Evolutionary conservation across 2,888 invertebrate genomes (phyloP), one percentile per base, ranked within the genome.

Genomic region (Alentia gelatinosa): DNA sequence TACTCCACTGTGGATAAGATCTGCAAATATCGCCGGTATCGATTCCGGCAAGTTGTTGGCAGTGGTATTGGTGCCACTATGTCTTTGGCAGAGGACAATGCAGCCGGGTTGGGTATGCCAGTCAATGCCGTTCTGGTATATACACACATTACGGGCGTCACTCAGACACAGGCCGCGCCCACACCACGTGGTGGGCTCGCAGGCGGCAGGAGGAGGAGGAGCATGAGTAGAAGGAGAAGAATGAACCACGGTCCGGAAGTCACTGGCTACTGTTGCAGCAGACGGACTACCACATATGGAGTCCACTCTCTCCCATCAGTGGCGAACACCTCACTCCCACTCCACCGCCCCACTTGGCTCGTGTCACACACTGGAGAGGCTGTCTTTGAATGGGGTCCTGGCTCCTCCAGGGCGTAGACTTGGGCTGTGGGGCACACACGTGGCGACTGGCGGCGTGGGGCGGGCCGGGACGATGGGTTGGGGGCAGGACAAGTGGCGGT

Each of bases 1-100:
- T 56, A 19, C n/a, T n/a, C 56, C n/a, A 19, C 56, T 56, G 56
- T 56, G 56, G 56, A 33, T 79, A 39, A 39, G 79, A 35, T 37
- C 37, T 3, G 79, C 79, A 79, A 79, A 79, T 39, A 79, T 35
- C 39, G 79, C 79, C n/a, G 19, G 56, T 37, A 79, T 79, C 39
- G 79, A 79, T 79, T 79, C 37, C 23, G 12, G 9, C 15, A 35
- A 35, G 37, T 79, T 79, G 79, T 79, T 79, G 79, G 79, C 79
- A 79, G 79, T 39, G 37, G 79, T 37, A 79, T 79, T 19, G 39
- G 39, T 37, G 79, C 79, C 39, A 37, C 37, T 79, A 39, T 79
- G 37, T 79, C 79, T 35, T 79, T 79, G 79, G 79, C 79, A 79
- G 37, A 19, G 26, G 26, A 79, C 79, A 79, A 79, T 33, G n/a